A percentile compares a stretch with the other conserved stretches of the same genome.
Conservation (phyloP, 2,113 vertebrate species). For the Pteronura brasiliensis region DNA sequence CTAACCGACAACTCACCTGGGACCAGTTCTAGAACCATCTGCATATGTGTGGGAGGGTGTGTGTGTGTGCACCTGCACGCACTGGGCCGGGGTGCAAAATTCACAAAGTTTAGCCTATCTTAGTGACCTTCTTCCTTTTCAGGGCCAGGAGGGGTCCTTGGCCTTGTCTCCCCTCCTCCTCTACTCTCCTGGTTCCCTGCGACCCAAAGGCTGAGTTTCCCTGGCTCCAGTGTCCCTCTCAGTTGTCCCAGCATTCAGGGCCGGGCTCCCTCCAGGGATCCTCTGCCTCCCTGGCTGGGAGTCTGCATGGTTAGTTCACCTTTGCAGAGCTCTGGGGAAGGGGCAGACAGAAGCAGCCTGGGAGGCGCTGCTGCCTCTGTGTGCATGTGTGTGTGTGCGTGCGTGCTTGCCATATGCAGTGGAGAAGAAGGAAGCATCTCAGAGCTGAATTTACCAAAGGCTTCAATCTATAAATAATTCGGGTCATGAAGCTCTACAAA, state of each 20-base stretch:
- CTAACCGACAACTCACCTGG: neutral
- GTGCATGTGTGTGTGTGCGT: neutral
- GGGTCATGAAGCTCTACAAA: conserved; percentile 73
- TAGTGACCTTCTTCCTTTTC: neutral
- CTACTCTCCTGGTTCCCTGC: neutral
- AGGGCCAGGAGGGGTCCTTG: neutral
- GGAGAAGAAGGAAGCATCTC: conserved; percentile 17
- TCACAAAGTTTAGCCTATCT: neutral
- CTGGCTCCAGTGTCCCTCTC: neutral
- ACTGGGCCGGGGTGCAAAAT: neutral
- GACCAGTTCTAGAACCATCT: neutral
- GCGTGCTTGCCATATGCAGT: neutral
- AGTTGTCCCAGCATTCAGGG: conserved; percentile 35
- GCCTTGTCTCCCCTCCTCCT: neutral
- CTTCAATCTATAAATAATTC: conserved; percentile 73
- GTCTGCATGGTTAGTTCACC: conserved; percentile 34
- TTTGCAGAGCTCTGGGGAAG: neutral
- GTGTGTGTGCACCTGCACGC: neutral
- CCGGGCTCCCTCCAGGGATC: conserved; percentile 49
- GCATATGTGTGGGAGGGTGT: neutral
- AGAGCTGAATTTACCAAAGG: conserved; percentile 63
- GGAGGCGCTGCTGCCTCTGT: neutral
- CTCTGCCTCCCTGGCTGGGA: conserved; percentile 26
- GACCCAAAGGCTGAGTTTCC: neutral
- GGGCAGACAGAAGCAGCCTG: neutral